Evolutionary conservation across 2,888 invertebrate species (phyloP), one percentile per base, ranked within the genome.

Genomic region (Campoletis raptor): DNA sequence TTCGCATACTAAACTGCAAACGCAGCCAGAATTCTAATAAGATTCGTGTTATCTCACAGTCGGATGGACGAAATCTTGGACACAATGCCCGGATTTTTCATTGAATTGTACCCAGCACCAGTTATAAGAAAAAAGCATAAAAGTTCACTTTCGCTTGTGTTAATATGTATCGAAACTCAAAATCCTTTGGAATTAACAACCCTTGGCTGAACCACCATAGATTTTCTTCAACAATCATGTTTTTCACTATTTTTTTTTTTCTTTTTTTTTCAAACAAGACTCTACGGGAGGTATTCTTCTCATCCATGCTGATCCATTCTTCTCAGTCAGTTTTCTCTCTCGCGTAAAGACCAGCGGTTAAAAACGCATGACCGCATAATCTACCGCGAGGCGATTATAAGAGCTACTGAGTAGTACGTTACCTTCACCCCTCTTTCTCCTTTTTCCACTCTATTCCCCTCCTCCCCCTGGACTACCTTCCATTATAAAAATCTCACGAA

Each of bases 291-390:
- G 66, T 4, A 36, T 18, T 40, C 15, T 73, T 21, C 24, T 21
- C 42, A 18, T 45, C 45, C 48, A n/a, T 18, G 66, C 67, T 73
- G 52, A 74, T 54, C 73, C 66, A 73, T 80, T 54, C 52, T 81
- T 73, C 73, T 73, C 66, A n/a, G 64, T 52, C 64, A 21, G 48
- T 64, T 36, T n/a, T 52, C n/a, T 67, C 61, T 54, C 37, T 37
- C 74, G 52, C 72, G 67, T 42, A 73, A 86, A 83, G 45, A 52
- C 74, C 81, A 73, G 57, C 48, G 30, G 45, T 54, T 77, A 74
- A 61, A 76, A 70, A 86, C 86, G 86, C 86, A 84, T 79, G 86
- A 86, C 74, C 86, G 86, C 84, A 54, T 84, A 84, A 86, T 86
- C 84, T 69, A 80, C 72, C 72, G 40, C 69, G 69, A 81, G 54